A percentile compares a stretch with the other conserved stretches of the same genome.
phyloP scores from a whole-genome alignment of 2,113 vertebrate species.

The Chaetorhynchus papuensis region DNA sequence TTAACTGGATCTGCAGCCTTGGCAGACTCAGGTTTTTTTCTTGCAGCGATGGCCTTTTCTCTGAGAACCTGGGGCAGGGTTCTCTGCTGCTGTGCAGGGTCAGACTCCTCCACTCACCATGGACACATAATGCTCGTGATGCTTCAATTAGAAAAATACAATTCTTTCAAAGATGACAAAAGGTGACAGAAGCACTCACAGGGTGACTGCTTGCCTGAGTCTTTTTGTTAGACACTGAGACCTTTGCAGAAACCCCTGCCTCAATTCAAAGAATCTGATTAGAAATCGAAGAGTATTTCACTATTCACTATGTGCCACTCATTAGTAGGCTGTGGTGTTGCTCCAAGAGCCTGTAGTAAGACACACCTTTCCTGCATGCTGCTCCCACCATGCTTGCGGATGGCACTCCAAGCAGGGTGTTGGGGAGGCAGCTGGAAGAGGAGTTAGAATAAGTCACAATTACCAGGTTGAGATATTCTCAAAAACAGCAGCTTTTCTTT shows the following conservation, averaged over 20 bases:
- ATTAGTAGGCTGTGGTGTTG: neutral
- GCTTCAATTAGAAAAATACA: neutral
- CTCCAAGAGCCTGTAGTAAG: neutral
- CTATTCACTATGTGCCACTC: neutral
- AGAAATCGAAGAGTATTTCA: neutral
- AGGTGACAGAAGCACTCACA: neutral
- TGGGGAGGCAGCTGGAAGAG: neutral
- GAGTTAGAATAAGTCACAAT: neutral
- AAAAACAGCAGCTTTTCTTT: constrained; percentile 28
- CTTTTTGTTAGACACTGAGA: neutral
- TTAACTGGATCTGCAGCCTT: neutral
- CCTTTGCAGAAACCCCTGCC: neutral
- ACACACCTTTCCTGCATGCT: rapidly evolving
- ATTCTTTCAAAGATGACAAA: neutral
- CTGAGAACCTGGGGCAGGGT: neutral
- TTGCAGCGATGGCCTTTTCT: neutral
- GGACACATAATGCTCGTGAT: neutral
- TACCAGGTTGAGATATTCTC: neutral
- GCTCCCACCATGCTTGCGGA: rapidly evolving
- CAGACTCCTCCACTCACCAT: neutral
- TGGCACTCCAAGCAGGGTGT: rapidly evolving
- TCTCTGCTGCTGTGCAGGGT: neutral
- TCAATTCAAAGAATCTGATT: neutral
- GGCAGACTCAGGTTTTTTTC: neutral
- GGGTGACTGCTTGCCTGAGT: neutral